Percentiles rank a stretch among this genome's conserved stretches.
These are phyloP conservation scores for Glaucidium brasilianum DNA, from an alignment of 2,113 vertebrate species.

Conservation along the genomic window DNA sequence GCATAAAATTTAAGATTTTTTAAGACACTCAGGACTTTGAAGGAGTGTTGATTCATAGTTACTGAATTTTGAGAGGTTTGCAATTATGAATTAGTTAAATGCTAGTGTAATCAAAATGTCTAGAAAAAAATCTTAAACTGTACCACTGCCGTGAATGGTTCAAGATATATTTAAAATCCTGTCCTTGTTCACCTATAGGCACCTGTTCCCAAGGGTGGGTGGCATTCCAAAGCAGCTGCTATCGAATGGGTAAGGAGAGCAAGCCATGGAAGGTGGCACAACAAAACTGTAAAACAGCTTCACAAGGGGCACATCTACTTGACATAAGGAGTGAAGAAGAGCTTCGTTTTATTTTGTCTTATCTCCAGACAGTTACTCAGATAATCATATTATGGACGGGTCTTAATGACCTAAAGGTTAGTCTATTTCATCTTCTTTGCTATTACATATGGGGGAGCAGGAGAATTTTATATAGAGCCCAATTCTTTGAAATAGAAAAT, in stretches of 20 bases:
- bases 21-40: not conserved
- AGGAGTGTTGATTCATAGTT: not conserved
- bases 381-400: slow-evolving; percentile 84
- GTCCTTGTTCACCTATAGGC: slow-evolving; percentile 55
- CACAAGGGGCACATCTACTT: slow-evolving; percentile 74
- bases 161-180: not conserved
- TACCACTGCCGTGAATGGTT: not conserved
- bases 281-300: slow-evolving; percentile 58
- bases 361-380: slow-evolving; percentile 71
- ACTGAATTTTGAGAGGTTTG: not conserved
- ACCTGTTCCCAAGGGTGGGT: slow-evolving; percentile 80
- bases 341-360: slow-evolving; percentile 71
- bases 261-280: slow-evolving; percentile 76
- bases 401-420: slow-evolving; percentile 82
- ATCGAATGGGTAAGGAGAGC: slow-evolving; percentile 64
- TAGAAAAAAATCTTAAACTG: not conserved
- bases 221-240: slow-evolving; percentile 80
- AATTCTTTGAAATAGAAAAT: not conserved
- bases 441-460: not conserved
- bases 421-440: not conserved
- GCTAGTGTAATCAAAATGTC: not conserved
- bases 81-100: not conserved
- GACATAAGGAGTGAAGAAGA: slow-evolving; percentile 78
- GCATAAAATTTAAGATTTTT: not conserved
- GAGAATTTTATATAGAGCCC: not conserved